phyloP scores from a whole-genome alignment of 2,888 invertebrate genomes.

The Oegoconia quadripuncta region DNA sequence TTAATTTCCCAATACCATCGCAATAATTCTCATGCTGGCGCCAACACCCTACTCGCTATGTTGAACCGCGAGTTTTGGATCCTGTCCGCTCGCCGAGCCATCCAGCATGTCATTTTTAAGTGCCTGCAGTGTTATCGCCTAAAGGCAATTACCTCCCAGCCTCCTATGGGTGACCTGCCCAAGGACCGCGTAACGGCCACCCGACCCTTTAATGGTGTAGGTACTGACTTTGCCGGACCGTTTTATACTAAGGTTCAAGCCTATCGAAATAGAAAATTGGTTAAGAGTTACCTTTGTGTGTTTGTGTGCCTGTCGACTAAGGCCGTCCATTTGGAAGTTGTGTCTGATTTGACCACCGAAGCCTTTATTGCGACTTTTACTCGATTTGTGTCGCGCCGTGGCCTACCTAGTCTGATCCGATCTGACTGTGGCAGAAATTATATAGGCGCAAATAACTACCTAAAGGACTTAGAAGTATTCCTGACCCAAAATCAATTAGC shows the following conservation, averaged over 20 bases:
- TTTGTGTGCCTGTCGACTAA: too few relatives aligned
- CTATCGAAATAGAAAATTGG: neutral
- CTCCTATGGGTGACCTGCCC: neutral
- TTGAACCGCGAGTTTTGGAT: constrained; percentile 2
- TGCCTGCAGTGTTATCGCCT: too few relatives aligned
- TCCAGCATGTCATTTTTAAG: too few relatives aligned
- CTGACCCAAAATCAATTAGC: neutral
- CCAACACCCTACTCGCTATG: neutral
- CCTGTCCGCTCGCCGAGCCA: neutral
- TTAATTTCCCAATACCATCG: neutral
- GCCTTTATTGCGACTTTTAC: too few relatives aligned
- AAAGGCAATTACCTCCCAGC: too few relatives aligned
- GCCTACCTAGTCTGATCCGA: too few relatives aligned
- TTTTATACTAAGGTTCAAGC: constrained; percentile 1
- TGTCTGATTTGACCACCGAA: constrained; percentile 14
- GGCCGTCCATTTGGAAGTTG: too few relatives aligned
- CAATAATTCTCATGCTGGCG: neutral
- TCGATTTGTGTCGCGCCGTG: too few relatives aligned
- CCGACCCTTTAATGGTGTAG: constrained; percentile 1
- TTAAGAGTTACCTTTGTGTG: neutral
- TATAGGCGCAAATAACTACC: too few relatives aligned
- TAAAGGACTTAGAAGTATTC: neutral
- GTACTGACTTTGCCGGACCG: neutral
- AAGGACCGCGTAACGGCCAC: neutral
- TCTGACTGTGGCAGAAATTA: too few relatives aligned